Evolutionary conservation across 2,113 vertebrate species (phyloP).

Genomic region (Mesoclemmys tuberculata): DNA sequence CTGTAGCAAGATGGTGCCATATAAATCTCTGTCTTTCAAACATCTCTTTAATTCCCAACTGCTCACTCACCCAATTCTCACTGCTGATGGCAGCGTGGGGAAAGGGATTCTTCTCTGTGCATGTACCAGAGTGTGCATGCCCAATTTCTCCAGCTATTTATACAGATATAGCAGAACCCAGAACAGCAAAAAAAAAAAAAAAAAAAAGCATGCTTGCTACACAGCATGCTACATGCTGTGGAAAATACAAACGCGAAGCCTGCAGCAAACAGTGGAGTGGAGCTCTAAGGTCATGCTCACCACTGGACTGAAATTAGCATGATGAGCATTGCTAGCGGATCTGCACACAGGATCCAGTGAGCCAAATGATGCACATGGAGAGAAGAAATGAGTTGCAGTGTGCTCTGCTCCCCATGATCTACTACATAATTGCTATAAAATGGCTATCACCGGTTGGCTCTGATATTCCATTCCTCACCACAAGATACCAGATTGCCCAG

Average conservation of each 20-base stretch:
- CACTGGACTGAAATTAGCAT: neutral
- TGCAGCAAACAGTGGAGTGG: neutral
- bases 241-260: neutral
- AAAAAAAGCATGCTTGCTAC: neutral
- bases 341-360: neutral
- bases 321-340: neutral
- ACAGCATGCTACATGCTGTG: neutral
- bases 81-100: fast-evolving
- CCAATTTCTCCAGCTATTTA: neutral
- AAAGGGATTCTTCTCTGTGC: neutral
- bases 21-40: neutral
- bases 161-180: neutral
- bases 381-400: neutral
- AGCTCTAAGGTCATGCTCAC: neutral
- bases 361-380: fast-evolving
- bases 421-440: neutral
- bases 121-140: neutral
- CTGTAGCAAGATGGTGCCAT: neutral
- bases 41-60: neutral
- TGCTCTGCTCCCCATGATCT: neutral
- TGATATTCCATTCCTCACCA: neutral
- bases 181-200: neutral
- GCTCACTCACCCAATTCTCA: neutral
- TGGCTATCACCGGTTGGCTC: neutral
- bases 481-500: neutral